Evolutionary conservation across 2,888 invertebrate species (phyloP).

Genomic region (Tipula unca): DNA sequence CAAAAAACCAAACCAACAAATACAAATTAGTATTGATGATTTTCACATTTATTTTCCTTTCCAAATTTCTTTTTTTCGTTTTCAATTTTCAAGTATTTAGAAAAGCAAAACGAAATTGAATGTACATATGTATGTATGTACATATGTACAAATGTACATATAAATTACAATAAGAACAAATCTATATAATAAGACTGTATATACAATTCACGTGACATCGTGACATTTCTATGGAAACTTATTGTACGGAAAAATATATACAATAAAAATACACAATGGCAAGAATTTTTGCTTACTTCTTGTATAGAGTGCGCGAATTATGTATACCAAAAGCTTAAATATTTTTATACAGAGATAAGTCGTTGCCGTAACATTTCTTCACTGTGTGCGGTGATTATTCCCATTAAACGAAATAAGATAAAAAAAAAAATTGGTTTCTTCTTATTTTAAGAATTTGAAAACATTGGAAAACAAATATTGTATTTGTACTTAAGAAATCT

Average conservation of each 20-base stretch:
- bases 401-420: neutral
- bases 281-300: neutral
- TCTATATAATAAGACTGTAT: neutral
- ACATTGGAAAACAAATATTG: neutral
- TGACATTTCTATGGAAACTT: neutral
- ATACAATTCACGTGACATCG: conserved; percentile 8
- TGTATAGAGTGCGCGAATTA: neutral
- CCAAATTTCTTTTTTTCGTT: neutral
- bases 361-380: neutral
- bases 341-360: neutral
- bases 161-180: neutral
- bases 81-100: neutral
- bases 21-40: conserved; percentile 8
- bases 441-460: neutral
- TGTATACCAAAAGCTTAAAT: neutral
- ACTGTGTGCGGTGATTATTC: neutral
- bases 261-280: neutral
- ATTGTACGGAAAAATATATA: neutral
- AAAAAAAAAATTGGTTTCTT: neutral
- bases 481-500: neutral
- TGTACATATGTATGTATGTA: neutral
- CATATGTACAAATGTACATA: neutral
- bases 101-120: neutral
- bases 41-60: neutral
- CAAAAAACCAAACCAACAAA: conserved; percentile 2